Evolutionary conservation across 2,797 vertebrate genomes (phyloP).

Genomic region (Acanthurus lineatus): DNA sequence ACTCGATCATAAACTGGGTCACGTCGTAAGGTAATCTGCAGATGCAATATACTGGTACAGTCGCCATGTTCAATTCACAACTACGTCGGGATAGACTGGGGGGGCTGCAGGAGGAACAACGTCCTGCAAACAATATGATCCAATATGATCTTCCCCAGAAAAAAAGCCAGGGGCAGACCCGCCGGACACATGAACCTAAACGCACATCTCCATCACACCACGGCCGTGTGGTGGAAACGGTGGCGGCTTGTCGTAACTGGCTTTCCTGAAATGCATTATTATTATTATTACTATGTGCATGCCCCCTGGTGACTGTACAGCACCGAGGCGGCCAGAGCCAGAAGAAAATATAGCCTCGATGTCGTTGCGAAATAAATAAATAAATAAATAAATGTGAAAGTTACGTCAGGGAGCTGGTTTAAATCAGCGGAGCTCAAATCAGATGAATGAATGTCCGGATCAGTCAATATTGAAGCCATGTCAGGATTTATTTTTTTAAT

Average conservation of each 20-base stretch:
- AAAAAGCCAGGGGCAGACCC: conserved; percentile 80
- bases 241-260: conserved; percentile 67
- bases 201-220: conserved; percentile 67
- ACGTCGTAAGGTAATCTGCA: conserved; percentile 99
- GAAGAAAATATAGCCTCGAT: conserved; percentile 77
- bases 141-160: conserved; percentile 80
- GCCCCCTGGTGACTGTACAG: conserved; percentile 89
- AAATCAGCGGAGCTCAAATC: conserved; percentile 55
- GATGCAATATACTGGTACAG: conserved; percentile 98
- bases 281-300: conserved; percentile 81
- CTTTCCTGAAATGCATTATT: conserved; percentile 86
- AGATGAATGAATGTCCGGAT: conserved; percentile 70
- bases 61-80: conserved; percentile 97
- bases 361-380: conserved; percentile 47
- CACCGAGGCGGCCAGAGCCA: conserved; percentile 80
- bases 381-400: conserved; percentile 36
- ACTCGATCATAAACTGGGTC: conserved; percentile 99
- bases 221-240: conserved; percentile 56
- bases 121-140: conserved; percentile 86
- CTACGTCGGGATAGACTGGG: conserved; percentile 87
- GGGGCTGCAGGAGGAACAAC: conserved; percentile 84
- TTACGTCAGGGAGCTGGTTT: conserved; percentile 78
- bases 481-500: background rate
- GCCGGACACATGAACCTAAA: conserved; percentile 79
- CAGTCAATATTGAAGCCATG: conserved; percentile 56